These are phyloP conservation scores for Falco cherrug DNA, from an alignment of 2,797 vertebrate species.

Conservation along the genomic window DNA sequence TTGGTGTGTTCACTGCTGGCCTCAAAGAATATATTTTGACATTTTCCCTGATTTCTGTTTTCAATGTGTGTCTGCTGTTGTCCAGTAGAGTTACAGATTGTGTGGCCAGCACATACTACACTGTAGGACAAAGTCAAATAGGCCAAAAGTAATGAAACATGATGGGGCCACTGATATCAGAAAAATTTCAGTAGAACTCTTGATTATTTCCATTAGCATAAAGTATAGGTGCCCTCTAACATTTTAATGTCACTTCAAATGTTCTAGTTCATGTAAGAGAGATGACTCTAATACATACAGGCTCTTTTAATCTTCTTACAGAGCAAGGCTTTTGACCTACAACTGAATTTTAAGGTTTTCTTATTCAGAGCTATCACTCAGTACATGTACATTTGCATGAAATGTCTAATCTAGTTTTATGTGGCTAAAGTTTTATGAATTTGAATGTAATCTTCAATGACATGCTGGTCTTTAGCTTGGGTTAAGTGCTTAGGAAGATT, in stretches of 20 bases:
- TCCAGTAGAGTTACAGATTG: background rate
- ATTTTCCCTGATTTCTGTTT: background rate
- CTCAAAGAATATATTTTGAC: background rate
- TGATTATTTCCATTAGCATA: conserved; percentile 24
- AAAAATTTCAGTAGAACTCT: background rate
- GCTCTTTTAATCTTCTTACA: background rate
- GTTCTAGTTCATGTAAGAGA: background rate
- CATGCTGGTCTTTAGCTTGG: background rate
- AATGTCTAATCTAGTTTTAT: background rate
- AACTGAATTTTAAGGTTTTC: background rate
- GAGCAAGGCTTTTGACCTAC: conserved; percentile 22
- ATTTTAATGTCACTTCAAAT: conserved; percentile 2
- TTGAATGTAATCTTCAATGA: background rate
- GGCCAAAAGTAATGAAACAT: background rate
- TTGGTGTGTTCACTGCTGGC: background rate
- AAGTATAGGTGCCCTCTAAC: background rate
- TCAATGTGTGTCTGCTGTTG: background rate
- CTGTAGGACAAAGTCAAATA: background rate
- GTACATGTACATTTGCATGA: background rate
- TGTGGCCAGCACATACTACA: background rate
- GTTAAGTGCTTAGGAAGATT: background rate
- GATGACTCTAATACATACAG: background rate
- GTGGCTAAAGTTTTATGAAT: conserved; percentile 13
- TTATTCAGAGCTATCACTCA: background rate
- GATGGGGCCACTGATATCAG: background rate